Conservation (phyloP, 2,888 invertebrate genomes). For the Seladonia tumulorum region DNA sequence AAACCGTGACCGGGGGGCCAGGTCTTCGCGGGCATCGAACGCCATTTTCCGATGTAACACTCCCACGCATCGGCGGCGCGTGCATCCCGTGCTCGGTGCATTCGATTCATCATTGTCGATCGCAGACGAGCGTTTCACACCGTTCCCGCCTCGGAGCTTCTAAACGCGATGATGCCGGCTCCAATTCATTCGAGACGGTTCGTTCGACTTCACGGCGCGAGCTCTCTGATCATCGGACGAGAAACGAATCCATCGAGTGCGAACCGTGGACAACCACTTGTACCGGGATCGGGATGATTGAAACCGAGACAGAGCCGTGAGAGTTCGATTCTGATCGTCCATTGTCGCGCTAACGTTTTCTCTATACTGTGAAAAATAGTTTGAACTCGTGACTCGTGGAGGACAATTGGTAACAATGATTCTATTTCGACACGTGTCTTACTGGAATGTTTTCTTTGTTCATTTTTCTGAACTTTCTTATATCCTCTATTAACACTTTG, state of each 20-base stretch:
- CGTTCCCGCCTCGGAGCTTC: conserved; percentile 46
- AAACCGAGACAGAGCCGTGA: not conserved
- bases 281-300: not conserved
- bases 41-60: conserved; percentile 51
- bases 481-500: too few species aligned
- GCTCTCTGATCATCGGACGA: conserved; percentile 12
- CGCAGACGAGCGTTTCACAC: conserved; percentile 77
- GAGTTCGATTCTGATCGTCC: not conserved
- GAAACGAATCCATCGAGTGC: not conserved
- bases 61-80: conserved; percentile 59
- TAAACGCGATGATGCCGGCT: conserved; percentile 54
- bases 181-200: conserved; percentile 59
- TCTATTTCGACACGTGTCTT: too few species aligned
- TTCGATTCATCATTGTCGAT: conserved; percentile 79
- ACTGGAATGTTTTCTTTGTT: too few species aligned
- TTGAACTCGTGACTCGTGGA: not conserved
- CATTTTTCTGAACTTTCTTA: too few species aligned
- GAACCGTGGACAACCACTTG: not conserved
- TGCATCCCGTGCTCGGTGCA: conserved; percentile 56
- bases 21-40: conserved; percentile 9
- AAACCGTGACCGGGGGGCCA: conserved; percentile 32
- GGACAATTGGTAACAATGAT: not conserved
- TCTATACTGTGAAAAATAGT: not conserved
- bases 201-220: conserved; percentile 36
- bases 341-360: not conserved